Conservation (phyloP, 2,797 vertebrate genomes). For the Gobionotothen gibberifrons region DNA sequence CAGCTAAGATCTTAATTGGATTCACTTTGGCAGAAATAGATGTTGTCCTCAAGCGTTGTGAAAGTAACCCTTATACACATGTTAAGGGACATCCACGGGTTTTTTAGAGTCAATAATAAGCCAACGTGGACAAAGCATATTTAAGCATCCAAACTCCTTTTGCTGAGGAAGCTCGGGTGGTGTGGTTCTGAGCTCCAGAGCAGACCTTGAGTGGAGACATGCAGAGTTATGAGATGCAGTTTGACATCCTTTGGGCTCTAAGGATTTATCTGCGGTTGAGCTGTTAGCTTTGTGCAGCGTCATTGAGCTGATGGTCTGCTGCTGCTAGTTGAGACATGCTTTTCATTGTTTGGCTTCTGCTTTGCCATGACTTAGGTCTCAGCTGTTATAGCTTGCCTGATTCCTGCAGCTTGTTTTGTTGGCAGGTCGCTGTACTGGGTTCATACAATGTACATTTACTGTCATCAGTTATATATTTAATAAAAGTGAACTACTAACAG, state of each 20-base stretch:
- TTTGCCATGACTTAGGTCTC: not conserved
- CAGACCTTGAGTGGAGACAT: not conserved
- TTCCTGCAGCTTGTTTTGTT: not conserved
- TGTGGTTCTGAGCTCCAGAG: not conserved
- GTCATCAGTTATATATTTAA: no score
- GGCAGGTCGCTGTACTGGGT: not conserved
- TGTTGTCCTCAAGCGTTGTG: not conserved
- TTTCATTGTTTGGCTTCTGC: slow-evolving; percentile 17
- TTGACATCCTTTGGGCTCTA: not conserved
- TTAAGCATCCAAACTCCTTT: not conserved
- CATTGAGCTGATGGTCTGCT: not conserved
- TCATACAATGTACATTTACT: no score
- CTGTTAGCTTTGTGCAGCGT: slow-evolving; percentile 1
- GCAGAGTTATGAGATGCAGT: not conserved
- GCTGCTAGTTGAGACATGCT: not conserved
- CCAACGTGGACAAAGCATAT: not conserved
- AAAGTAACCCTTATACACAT: not conserved
- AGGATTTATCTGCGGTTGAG: not conserved
- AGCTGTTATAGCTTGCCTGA: not conserved
- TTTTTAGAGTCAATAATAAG: not conserved
- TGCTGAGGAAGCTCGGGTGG: slow-evolving; percentile 3
- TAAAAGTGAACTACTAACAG: no score
- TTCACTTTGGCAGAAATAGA: slow-evolving; percentile 12
- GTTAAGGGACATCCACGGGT: not conserved
- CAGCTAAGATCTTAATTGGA: not conserved